phyloP scores from a whole-genome alignment of 2,888 invertebrate species.

The Oscheius sp. region DNA sequence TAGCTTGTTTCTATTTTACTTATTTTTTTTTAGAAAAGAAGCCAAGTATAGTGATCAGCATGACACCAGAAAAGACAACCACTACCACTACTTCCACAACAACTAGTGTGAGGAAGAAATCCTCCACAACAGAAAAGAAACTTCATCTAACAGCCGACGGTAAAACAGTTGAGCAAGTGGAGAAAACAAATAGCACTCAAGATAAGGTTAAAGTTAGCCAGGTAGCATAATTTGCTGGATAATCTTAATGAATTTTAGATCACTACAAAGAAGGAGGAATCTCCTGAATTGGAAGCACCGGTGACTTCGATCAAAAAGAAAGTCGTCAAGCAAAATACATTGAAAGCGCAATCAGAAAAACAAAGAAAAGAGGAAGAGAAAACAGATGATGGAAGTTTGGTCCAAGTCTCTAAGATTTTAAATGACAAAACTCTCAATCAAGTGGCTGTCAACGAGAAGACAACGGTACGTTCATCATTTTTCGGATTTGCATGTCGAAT shows the following conservation, averaged over 20 bases:
- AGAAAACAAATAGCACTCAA: slow-evolving; percentile 41
- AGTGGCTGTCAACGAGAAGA: slow-evolving; percentile 32
- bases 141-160: slow-evolving; percentile 41
- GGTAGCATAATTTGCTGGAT: slow-evolving; percentile 3
- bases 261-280: slow-evolving; percentile 48
- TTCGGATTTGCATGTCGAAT: slow-evolving; percentile 2
- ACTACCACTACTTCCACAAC: slow-evolving; percentile 50
- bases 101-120: slow-evolving; percentile 34
- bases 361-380: slow-evolving; percentile 35
- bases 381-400: slow-evolving; percentile 23
- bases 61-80: slow-evolving; percentile 44
- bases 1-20: background rate
- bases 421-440: slow-evolving; percentile 35
- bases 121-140: slow-evolving; percentile 30
- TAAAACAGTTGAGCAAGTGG: slow-evolving; percentile 40
- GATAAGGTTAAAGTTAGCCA: slow-evolving; percentile 47
- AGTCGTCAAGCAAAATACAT: slow-evolving; percentile 39
- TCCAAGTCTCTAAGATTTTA: slow-evolving; percentile 37
- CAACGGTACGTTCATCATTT: slow-evolving; percentile 26
- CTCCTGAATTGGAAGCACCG: slow-evolving; percentile 33
- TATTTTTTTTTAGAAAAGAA: slow-evolving; percentile 1
- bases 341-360: slow-evolving; percentile 44
- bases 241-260: slow-evolving; percentile 23
- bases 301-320: slow-evolving; percentile 46
- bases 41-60: slow-evolving; percentile 20